Conservation (phyloP, 2,888 invertebrate species). For the Glaucopsyche alexis region DNA sequence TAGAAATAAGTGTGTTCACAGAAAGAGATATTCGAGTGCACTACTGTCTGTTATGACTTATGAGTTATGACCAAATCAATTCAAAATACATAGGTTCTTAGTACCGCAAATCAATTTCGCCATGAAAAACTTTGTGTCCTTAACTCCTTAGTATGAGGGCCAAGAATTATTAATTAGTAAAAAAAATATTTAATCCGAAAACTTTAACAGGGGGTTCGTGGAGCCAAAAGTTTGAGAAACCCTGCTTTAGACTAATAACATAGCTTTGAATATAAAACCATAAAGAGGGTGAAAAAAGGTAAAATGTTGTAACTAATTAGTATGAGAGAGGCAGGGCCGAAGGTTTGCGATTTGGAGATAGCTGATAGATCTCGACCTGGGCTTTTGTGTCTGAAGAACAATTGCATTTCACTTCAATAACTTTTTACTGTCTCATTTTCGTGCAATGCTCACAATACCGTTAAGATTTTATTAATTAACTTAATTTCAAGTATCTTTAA, state of each 20-base stretch:
- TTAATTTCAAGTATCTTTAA: no score
- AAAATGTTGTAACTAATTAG: background rate
- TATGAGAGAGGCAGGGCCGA: background rate
- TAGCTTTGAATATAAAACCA: background rate
- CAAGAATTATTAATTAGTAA: no score
- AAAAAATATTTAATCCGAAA: no score
- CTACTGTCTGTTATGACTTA: background rate
- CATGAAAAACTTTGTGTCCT: no score
- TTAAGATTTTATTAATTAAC: no score
- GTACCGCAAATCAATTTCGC: no score
- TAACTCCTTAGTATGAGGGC: no score
- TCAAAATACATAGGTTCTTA: no score
- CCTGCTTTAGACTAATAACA: no score
- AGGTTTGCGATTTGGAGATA: slow-evolving; percentile 6
- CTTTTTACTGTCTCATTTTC: slow-evolving; percentile 4
- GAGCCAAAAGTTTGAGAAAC: no score
- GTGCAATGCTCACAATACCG: no score
- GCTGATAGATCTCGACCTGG: background rate
- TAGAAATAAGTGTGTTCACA: background rate
- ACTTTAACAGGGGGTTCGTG: no score
- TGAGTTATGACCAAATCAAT: background rate
- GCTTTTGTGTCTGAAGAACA: slow-evolving; percentile 6
- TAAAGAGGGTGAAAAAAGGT: background rate
- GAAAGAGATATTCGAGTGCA: background rate
- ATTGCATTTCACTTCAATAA: background rate